These are phyloP conservation scores for Chrysopa pallens DNA, from an alignment of 1,140 invertebrate genomes.

Conservation along the genomic window DNA sequence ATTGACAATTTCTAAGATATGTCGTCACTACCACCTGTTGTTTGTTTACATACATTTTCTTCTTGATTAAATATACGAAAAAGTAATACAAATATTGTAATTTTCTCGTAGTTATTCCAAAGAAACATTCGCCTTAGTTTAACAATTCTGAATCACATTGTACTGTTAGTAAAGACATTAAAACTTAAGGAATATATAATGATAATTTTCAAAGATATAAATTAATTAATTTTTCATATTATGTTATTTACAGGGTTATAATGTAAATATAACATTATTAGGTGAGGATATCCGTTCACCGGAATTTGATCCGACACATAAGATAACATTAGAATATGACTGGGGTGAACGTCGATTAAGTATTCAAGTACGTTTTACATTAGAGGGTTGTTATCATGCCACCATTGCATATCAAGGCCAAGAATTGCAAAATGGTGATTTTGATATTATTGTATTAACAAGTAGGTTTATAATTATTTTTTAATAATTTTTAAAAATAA, in stretches of 20 bases:
- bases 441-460: conserved; percentile 80
- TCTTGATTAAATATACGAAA: too few species aligned
- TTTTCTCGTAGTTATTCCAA: too few species aligned
- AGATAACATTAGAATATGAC: conserved; percentile 41
- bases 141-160: too few species aligned
- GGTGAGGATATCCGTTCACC: conserved; percentile 18
- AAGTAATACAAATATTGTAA: too few species aligned
- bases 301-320: conserved; percentile 9
- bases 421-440: conserved; percentile 75
- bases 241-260: conserved; percentile 27
- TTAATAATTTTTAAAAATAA: not conserved
- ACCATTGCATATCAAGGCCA: conserved; percentile 58
- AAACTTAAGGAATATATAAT: too few species aligned
- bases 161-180: too few species aligned
- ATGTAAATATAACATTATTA: conserved; percentile 31
- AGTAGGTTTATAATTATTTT: conserved; percentile 37
- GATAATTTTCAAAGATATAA: too few species aligned
- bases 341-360: conserved; percentile 39
- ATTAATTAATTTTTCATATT: too few species aligned
- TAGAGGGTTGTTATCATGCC: conserved; percentile 65
- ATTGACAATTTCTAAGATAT: too few species aligned
- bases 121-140: too few species aligned
- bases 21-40: too few species aligned
- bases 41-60: too few species aligned
- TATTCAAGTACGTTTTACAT: conserved; percentile 44